Conservation (phyloP, 2,888 invertebrate species). For the Idaea aversata region DNA sequence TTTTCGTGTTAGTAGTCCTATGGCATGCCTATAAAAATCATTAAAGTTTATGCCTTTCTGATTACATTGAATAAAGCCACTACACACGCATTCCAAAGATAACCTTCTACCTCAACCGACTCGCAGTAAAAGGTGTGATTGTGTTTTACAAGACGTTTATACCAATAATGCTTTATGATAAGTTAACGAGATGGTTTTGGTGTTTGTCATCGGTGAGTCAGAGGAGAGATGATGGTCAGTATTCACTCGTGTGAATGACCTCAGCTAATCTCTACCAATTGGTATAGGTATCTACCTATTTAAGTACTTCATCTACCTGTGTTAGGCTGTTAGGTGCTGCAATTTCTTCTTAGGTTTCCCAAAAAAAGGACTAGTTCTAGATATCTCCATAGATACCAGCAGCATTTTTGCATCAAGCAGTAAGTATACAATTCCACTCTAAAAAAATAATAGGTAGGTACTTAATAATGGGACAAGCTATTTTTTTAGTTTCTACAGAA, state of each 20-base stretch:
- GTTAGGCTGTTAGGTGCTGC: too few species aligned
- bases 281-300: too few species aligned
- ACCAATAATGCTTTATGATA: slow-evolving; percentile 11
- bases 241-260: not conserved
- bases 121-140: slow-evolving; percentile 11
- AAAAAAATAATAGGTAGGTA: too few species aligned
- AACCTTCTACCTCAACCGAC: slow-evolving; percentile 2
- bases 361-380: too few species aligned
- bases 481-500: too few species aligned
- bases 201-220: slow-evolving; percentile 17
- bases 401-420: too few species aligned
- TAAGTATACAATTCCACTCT: too few species aligned
- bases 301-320: too few species aligned
- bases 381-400: too few species aligned
- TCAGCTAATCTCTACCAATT: not conserved
- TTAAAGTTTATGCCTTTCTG: not conserved
- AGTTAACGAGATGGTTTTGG: slow-evolving; percentile 10
- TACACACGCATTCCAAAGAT: not conserved
- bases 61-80: not conserved
- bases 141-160: slow-evolving; percentile 11
- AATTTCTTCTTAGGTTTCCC: too few species aligned
- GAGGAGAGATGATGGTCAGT: slow-evolving; percentile 4
- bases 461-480: too few species aligned
- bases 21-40: not conserved
- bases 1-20: not conserved